Evolutionary conservation across 2,888 invertebrate species (phyloP), one percentile per base, ranked within the genome.

Genomic region (Ophion ellenae): DNA sequence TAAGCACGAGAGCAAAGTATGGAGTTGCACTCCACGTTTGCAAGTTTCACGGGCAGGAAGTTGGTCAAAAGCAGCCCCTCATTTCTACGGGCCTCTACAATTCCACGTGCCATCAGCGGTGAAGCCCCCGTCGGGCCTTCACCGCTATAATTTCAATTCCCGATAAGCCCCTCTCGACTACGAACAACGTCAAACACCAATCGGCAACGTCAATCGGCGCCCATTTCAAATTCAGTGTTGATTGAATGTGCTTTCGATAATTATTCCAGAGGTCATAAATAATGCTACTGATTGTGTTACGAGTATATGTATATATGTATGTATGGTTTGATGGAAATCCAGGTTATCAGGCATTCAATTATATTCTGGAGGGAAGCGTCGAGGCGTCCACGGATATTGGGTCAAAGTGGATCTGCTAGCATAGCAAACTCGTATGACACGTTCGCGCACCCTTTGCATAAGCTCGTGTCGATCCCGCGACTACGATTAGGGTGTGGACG

Each of bases 141-240:
- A 36, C 47, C 14, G 28, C 47, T 63, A 75, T 82, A 79, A 82
- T 82, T 85, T 79, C 82, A 71, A 82, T 70, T 70, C 71, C 66
- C 61, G 83, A 76, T 82, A 85, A 85, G 81, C 85, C 64, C n/a
- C 40, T 40, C 85, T 53, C 40, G 11, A 66, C 28, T 28, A 57
- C 70, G 24, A 63, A 28, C 73, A 40, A 36, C 61, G 36, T 75
- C 79, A 82, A 80, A 45, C 57, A 53, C 57, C 71, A 66, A 73
- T 71, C 70, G n/a, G 36, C 40, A 66, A 70, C 82, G 71, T 76
- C 71, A 61, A 79, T 82, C 63, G 69, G 71, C 75, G 53, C 75
- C 63, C 74, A 82, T 85, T 82, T 85, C 79, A 76, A 85, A 82
- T 82, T 85, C 85, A 70, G 79, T 82, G 82, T 85, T 82, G 85